These are phyloP conservation scores for Limosa lapponica DNA, from an alignment of 2,797 vertebrate genomes.

Conservation along the genomic window DNA sequence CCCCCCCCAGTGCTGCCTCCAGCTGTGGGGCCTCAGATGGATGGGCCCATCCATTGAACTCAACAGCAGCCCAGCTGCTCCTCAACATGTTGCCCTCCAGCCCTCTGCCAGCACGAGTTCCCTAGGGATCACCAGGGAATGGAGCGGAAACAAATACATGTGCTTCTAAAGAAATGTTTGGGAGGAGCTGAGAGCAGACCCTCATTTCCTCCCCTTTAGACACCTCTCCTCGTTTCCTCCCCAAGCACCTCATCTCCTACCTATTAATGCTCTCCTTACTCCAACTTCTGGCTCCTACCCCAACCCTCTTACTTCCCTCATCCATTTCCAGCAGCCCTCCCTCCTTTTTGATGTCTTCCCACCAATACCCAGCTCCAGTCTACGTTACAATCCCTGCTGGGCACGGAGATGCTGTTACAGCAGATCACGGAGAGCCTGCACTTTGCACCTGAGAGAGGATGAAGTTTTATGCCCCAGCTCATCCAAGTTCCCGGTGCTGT, in stretches of 20 bases:
- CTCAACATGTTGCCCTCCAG: background rate
- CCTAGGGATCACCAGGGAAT: background rate
- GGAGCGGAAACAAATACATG: rapidly evolving
- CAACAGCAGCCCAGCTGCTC: background rate
- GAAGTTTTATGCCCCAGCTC: background rate
- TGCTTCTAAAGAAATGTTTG: background rate
- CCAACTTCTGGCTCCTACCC: background rate
- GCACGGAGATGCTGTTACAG: background rate
- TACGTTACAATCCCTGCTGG: background rate
- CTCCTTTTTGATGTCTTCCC: background rate
- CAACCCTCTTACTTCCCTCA: background rate
- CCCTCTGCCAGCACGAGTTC: background rate
- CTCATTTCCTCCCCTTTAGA: background rate
- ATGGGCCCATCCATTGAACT: background rate
- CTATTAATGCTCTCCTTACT: background rate
- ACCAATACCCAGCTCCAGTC: background rate
- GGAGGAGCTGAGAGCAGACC: background rate
- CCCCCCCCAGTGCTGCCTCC: too few species aligned
- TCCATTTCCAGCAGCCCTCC: background rate
- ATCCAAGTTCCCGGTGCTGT: rapidly evolving
- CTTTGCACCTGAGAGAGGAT: background rate
- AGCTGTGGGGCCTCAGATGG: too few species aligned
- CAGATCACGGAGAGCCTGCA: background rate
- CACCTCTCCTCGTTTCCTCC: background rate
- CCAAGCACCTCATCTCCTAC: background rate